phyloP scores from a whole-genome alignment of 2,888 invertebrate species.

The Ashinkailepas kermadecensis region DNA sequence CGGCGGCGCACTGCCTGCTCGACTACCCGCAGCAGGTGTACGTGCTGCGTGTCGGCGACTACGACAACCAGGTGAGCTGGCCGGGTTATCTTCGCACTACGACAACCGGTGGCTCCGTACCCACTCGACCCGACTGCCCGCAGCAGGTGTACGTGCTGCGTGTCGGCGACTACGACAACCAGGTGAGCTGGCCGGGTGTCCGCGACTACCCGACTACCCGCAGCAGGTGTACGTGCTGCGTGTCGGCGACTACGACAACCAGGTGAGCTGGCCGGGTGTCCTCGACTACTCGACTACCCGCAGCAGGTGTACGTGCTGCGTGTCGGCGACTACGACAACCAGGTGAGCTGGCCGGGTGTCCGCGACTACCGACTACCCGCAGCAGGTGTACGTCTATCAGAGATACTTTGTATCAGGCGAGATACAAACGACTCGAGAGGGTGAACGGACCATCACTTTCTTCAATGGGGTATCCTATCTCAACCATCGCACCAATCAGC shows the following conservation, averaged over 20 bases:
- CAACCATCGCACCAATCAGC: too few relatives aligned
- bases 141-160: slow-evolving; percentile 60
- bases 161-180: slow-evolving; percentile 65
- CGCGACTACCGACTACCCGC: slow-evolving; percentile 50
- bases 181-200: slow-evolving; percentile 46
- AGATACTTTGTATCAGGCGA: too few relatives aligned
- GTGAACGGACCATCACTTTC: too few relatives aligned
- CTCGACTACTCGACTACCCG: slow-evolving; percentile 58
- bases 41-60: slow-evolving; percentile 64
- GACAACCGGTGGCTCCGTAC: too few relatives aligned
- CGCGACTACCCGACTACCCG: slow-evolving; percentile 49
- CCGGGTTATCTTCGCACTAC: too few relatives aligned
- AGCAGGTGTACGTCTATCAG: slow-evolving; percentile 59
- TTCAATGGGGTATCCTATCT: too few relatives aligned
- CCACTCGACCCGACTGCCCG: slow-evolving; percentile 56
- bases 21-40: slow-evolving; percentile 60
- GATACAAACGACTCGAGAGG: too few relatives aligned
- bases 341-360: slow-evolving; percentile 45
- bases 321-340: slow-evolving; percentile 65
- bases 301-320: slow-evolving; percentile 60
- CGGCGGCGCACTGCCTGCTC: slow-evolving; percentile 64
- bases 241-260: slow-evolving; percentile 65
- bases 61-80: slow-evolving; percentile 58
- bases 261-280: too few relatives aligned
- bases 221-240: slow-evolving; percentile 60